Evolutionary conservation across 2,113 vertebrate genomes (phyloP).

Genomic region (Athene cunicularia): DNA sequence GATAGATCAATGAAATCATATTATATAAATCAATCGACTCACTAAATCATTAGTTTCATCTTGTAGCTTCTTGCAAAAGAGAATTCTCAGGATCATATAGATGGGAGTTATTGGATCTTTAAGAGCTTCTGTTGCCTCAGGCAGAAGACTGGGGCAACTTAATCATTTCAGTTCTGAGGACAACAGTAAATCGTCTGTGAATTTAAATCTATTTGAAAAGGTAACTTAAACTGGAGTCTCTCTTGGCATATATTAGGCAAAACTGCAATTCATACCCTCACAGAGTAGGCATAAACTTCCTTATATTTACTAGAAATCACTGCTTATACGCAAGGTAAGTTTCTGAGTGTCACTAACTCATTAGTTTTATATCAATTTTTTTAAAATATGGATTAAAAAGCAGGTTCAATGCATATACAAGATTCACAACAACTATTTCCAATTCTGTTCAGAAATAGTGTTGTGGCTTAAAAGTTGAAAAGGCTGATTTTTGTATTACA

Average conservation of each 20-base stretch:
- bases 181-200: conserved; percentile 12
- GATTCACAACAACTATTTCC: not conserved
- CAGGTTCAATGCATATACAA: not conserved
- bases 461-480: not conserved
- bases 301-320: not conserved
- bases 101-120: conserved; percentile 3
- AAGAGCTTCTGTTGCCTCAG: conserved; percentile 21
- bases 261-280: conserved; percentile 9
- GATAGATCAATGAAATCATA: not conserved
- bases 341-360: not conserved
- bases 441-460: not conserved
- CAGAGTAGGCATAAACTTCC: not conserved
- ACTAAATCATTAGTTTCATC: not conserved
- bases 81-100: not conserved
- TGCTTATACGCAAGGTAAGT: not conserved
- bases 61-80: not conserved
- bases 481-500: accelerated
- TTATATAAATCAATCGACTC: not conserved
- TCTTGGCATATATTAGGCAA: not conserved
- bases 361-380: not conserved
- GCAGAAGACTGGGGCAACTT: not conserved
- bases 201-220: conserved; percentile 49
- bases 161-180: conserved; percentile 33
- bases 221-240: not conserved
- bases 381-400: not conserved